A percentile compares a stretch with the other conserved stretches of the same genome.
phyloP scores from a whole-genome alignment of 2,888 invertebrate species.

The Caenorhabditis uteleia region DNA sequence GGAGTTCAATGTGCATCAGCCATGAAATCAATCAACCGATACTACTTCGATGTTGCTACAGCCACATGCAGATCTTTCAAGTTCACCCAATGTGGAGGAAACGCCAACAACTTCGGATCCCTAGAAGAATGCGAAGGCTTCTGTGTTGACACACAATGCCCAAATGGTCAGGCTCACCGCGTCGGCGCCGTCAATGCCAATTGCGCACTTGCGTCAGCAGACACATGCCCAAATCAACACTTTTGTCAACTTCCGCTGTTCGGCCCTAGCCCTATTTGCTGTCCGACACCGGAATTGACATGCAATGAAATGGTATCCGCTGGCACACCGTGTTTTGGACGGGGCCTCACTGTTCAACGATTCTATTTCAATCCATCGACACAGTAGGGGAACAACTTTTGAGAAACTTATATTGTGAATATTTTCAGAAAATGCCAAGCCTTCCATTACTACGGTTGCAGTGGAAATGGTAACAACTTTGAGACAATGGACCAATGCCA shows the following conservation, averaged over 20 bases:
- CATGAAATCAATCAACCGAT: constrained; percentile 46
- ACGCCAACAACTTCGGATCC: constrained; percentile 67
- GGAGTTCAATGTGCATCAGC: constrained; percentile 51
- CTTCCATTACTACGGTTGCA: constrained; percentile 68
- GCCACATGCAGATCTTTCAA: constrained; percentile 55
- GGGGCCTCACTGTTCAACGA: constrained; percentile 61
- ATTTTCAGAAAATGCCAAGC: constrained; percentile 60
- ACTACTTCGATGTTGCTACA: constrained; percentile 52
- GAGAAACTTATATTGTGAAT: neutral
- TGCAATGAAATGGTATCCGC: constrained; percentile 64
- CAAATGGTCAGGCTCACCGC: constrained; percentile 55
- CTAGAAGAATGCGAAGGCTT: constrained; percentile 69
- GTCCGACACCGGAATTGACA: constrained; percentile 59
- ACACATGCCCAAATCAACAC: constrained; percentile 63
- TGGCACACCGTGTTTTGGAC: constrained; percentile 66
- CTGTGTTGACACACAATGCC: constrained; percentile 67
- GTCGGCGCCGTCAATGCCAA: constrained; percentile 66
- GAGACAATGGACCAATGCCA: constrained; percentile 59
- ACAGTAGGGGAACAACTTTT: constrained; percentile 28
- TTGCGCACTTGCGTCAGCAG: constrained; percentile 52
- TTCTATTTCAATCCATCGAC: constrained; percentile 62
- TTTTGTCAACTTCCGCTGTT: constrained; percentile 63
- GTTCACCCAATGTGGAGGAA: constrained; percentile 66
- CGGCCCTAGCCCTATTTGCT: constrained; percentile 62
- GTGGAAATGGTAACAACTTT: constrained; percentile 66